Base-by-base conservation (phyloP, 2,888 invertebrate species). In the Lasioglossum vierecki region DNA sequence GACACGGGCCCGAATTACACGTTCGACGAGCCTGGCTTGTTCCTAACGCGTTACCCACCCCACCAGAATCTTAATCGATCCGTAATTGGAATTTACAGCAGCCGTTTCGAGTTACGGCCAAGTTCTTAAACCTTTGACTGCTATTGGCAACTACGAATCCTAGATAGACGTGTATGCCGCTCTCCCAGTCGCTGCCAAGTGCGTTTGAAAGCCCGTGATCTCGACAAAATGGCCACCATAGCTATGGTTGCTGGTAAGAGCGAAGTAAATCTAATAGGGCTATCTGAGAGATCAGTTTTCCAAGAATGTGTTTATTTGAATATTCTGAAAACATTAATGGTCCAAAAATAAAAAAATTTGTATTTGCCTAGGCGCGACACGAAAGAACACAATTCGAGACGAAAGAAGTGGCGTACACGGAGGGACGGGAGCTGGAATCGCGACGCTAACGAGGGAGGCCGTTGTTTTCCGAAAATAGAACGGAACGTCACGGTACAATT, bases 1-100 rank as follows among this genome's bases (percentile, higher is more conserved):
- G 35, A 53, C 78, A 49, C 71, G 60, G 44, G 63, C 41, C 44
- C 63, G 44, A 76, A 66, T 76, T 76, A 76, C 63, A n/a, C 71
- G 41, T 44, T 71, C 41, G 71, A 71, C 39, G 71, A 13, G 39
- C 68, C 22, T 63, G 63, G 63, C 63, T 63, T 63, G 63, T 63
- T 63, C 30, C 63, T 63, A 26, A 26, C 63, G 26, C 70, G 70
- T 70, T 35, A 57, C 15, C 49, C 49, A 74, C 5, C 35, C 30
- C 22, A 53, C 8, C 49, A 6, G 35, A 39, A 26, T 46, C 49
- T 57, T 74, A 57, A 49, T 74, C 57, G 70, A 70, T 70, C 70
- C 30, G 30, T 63, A 70, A 70, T 39, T 70, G 70, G 22, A 18
- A 72, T 73, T 73, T 26, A 49, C 44, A 72, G n/a, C 30, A 63